These are phyloP conservation scores for Anas acuta DNA, from an alignment of 2,797 vertebrate species.

Conservation along the genomic window DNA sequence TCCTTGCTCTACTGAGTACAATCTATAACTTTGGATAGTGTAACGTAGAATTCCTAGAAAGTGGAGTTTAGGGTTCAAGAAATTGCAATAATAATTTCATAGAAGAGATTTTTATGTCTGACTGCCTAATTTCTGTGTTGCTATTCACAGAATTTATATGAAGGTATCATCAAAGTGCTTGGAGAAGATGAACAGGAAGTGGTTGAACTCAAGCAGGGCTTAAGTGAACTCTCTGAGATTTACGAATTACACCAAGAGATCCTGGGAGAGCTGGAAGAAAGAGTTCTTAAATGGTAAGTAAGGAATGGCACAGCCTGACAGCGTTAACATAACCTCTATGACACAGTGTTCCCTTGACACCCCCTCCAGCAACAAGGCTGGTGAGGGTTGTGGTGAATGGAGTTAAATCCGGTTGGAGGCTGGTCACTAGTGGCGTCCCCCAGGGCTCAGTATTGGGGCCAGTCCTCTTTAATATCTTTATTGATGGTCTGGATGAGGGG, in stretches of 20 bases:
- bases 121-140: neutral
- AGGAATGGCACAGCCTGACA: constrained; percentile 3
- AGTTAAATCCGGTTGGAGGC: too few relatives aligned
- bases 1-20: neutral
- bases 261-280: constrained; percentile 86
- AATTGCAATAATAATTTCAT: neutral
- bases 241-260: constrained; percentile 87
- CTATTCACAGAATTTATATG: constrained; percentile 85
- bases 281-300: constrained; percentile 89
- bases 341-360: neutral
- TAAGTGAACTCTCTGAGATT: constrained; percentile 89
- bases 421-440: too few relatives aligned
- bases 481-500: too few relatives aligned
- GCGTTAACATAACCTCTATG: neutral
- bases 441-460: too few relatives aligned
- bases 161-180: constrained; percentile 78
- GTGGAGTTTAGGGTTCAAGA: neutral
- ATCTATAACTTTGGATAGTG: neutral
- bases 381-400: too few relatives aligned
- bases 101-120: neutral
- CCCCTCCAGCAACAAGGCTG: neutral
- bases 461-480: too few relatives aligned
- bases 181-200: constrained; percentile 79
- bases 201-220: constrained; percentile 84
- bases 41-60: neutral